phyloP scores from a whole-genome alignment of 2,113 vertebrate genomes.

The Gulo gulo region DNA sequence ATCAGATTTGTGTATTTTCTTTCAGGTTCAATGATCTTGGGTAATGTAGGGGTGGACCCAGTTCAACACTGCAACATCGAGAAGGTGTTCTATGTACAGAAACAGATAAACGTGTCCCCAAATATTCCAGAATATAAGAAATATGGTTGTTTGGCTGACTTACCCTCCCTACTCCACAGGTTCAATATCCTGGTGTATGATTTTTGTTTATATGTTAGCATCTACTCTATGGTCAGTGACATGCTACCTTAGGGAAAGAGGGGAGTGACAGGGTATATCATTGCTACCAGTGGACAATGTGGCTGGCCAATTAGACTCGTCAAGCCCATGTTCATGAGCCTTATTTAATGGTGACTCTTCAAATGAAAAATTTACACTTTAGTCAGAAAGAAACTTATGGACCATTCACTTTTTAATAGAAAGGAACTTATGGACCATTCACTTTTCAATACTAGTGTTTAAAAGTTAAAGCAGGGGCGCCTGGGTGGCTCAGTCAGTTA shows the following conservation, averaged over 20 bases:
- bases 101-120: constrained; percentile 85
- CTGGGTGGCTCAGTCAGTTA: no score
- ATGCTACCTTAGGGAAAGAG: neutral
- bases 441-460: neutral
- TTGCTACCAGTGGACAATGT: neutral
- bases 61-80: constrained; percentile 87
- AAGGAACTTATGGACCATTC: neutral
- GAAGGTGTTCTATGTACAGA: constrained; percentile 87
- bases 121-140: constrained; percentile 85
- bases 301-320: neutral
- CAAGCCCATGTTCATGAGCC: neutral
- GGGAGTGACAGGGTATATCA: no score
- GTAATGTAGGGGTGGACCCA: constrained; percentile 85
- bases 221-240: neutral
- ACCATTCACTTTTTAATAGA: neutral
- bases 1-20: neutral
- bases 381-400: neutral
- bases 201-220: neutral
- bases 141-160: constrained; percentile 84
- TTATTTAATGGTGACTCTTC: neutral
- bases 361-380: neutral
- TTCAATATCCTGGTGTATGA: constrained; percentile 86
- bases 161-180: constrained; percentile 84
- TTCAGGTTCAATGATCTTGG: constrained; percentile 83
- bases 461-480: neutral